Percentiles rank a stretch among this genome's conserved stretches.
These are phyloP conservation scores for Dicyrtoma fusca DNA, from an alignment of 2,888 invertebrate genomes.

Conservation along the genomic window DNA sequence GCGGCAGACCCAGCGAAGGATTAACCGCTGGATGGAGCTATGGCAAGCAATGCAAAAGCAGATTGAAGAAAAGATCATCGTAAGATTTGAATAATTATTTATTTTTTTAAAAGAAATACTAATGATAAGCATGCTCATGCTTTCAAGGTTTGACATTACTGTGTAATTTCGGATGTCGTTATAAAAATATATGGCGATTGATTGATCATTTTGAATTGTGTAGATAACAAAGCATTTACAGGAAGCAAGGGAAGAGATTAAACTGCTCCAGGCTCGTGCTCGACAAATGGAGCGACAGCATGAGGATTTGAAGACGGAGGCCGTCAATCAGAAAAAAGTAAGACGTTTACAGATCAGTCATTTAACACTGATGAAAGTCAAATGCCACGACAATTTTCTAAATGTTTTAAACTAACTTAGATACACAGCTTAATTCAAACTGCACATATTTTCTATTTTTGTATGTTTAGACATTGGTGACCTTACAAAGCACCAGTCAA, in stretches of 20 bases:
- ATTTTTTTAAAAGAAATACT: neutral
- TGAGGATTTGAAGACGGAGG: constrained; percentile 13
- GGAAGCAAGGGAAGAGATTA: constrained; percentile 6
- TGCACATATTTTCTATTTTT: neutral
- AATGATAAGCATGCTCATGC: neutral
- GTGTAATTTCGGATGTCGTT: neutral
- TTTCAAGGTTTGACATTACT: neutral
- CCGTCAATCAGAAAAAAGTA: constrained; percentile 13
- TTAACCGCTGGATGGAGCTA: constrained; percentile 26
- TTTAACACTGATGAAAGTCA: too few relatives aligned
- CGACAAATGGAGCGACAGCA: constrained; percentile 20
- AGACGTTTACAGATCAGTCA: too few relatives aligned
- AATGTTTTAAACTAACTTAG: too few relatives aligned
- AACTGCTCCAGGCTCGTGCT: constrained; percentile 12
- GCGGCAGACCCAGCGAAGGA: constrained; percentile 24
- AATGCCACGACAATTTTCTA: too few relatives aligned
- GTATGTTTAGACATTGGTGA: constrained; percentile 10
- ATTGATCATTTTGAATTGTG: neutral
- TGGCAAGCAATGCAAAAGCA: constrained; percentile 14
- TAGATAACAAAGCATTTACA: constrained; percentile 2
- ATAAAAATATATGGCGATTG: neutral
- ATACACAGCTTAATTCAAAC: neutral
- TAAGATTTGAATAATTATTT: neutral
- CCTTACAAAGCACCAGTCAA: constrained; percentile 9
- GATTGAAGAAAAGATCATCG: constrained; percentile 10